Evolutionary conservation across 2,888 invertebrate species (phyloP).

Genomic region (Magallana nippona): DNA sequence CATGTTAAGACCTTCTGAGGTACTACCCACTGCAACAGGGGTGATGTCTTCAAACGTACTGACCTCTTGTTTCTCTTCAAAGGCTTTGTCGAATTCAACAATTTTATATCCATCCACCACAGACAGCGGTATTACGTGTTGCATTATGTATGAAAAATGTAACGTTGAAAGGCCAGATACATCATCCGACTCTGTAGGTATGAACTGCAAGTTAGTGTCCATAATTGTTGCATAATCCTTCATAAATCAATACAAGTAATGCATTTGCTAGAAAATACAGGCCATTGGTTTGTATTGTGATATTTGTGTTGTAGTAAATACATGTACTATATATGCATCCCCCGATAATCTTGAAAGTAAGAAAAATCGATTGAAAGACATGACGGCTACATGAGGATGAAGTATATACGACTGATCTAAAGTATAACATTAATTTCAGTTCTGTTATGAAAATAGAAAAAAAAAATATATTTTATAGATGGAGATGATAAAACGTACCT

Average conservation of each 20-base stretch:
- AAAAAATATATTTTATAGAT: too few relatives aligned
- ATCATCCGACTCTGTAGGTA: background rate
- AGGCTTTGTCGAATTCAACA: background rate
- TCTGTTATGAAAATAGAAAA: too few relatives aligned
- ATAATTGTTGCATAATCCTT: background rate
- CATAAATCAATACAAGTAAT: background rate
- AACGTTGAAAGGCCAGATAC: background rate
- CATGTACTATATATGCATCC: too few relatives aligned
- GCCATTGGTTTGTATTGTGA: too few relatives aligned
- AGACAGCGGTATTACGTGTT: background rate
- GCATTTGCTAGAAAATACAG: too few relatives aligned
- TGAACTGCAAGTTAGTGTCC: background rate
- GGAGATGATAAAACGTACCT: background rate
- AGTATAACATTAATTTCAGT: too few relatives aligned
- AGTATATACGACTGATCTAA: too few relatives aligned
- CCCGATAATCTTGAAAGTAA: too few relatives aligned
- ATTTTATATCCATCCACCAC: background rate
- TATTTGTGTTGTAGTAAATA: too few relatives aligned
- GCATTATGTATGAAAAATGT: conserved; percentile 15
- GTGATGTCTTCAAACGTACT: background rate
- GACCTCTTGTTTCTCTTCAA: background rate
- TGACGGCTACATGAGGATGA: too few relatives aligned
- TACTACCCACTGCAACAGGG: background rate
- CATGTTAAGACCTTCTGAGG: conserved; percentile 19
- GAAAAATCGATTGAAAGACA: too few relatives aligned